Conservation (phyloP, 2,797 vertebrate genomes). For the Xiphophorus birchmanni region DNA sequence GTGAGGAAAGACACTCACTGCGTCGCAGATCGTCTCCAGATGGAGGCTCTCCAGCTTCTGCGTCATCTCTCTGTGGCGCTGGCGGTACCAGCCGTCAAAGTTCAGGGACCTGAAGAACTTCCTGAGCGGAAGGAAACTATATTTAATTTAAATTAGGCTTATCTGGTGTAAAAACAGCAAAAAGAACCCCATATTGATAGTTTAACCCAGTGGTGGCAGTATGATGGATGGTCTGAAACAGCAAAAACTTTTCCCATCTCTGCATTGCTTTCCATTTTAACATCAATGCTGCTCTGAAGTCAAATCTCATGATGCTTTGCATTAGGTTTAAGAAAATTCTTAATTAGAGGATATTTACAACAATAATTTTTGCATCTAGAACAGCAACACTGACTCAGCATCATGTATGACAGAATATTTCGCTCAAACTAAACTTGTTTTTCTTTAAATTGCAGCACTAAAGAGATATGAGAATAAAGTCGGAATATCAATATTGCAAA, state of each 20-base stretch:
- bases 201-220: background rate
- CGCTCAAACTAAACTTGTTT: too few species aligned
- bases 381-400: too few species aligned
- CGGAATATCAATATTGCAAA: too few species aligned
- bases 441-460: too few species aligned
- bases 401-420: too few species aligned
- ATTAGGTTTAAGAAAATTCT: background rate
- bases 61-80: constrained; percentile 89
- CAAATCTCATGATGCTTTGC: background rate
- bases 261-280: background rate
- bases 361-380: too few species aligned
- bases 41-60: constrained; percentile 92
- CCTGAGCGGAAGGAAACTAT: constrained; percentile 62
- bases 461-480: too few species aligned
- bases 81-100: constrained; percentile 95
- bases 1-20: constrained; percentile 70
- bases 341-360: background rate
- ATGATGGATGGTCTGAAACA: background rate
- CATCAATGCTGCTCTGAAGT: background rate
- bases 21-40: constrained; percentile 88
- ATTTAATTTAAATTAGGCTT: background rate
- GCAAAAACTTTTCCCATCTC: background rate
- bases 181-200: background rate
- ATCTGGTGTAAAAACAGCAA: background rate
- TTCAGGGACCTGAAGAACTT: constrained; percentile 92